A percentile compares a stretch with the other conserved stretches of the same genome.
Evolutionary conservation across 2,113 vertebrate species (phyloP).

Genomic region (Carassius auratus): DNA sequence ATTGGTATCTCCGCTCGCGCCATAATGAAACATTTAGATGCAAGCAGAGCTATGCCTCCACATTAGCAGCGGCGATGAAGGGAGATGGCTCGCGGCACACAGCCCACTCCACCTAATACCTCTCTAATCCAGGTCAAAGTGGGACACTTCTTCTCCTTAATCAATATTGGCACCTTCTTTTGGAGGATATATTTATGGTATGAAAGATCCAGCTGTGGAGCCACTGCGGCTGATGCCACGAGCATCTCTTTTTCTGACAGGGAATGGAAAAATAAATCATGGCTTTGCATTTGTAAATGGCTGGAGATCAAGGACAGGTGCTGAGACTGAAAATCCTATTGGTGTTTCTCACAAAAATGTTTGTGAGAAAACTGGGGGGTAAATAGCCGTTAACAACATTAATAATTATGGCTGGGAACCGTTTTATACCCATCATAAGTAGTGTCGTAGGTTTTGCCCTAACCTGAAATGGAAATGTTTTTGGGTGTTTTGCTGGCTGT

Average conservation of each 20-base stretch:
- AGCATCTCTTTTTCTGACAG: constrained; percentile 18
- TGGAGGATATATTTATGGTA: constrained; percentile 56
- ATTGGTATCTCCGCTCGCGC: constrained; percentile 71
- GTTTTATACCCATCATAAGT: neutral
- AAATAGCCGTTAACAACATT: neutral
- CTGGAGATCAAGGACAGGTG: constrained; percentile 36
- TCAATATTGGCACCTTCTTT: constrained; percentile 64
- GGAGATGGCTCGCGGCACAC: constrained; percentile 55
- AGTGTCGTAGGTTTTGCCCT: neutral
- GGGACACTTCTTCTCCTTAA: constrained; percentile 67
- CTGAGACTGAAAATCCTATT: constrained; percentile 33
- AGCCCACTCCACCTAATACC: constrained; percentile 72
- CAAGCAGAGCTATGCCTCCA: constrained; percentile 66
- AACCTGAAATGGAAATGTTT: neutral
- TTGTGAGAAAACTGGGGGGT: constrained; percentile 4
- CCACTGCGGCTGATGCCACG: neutral
- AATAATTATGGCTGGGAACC: too few relatives aligned
- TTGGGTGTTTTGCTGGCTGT: neutral
- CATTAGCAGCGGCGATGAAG: constrained; percentile 69
- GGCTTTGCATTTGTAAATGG: constrained; percentile 35
- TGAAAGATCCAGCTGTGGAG: constrained; percentile 52
- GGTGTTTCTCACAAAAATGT: constrained; percentile 20
- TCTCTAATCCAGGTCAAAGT: constrained; percentile 73
- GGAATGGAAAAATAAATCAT: constrained; percentile 39
- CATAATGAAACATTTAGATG: constrained; percentile 83